Base-by-base conservation (phyloP, 2,113 vertebrate species). In the Phaetusa simplex region DNA sequence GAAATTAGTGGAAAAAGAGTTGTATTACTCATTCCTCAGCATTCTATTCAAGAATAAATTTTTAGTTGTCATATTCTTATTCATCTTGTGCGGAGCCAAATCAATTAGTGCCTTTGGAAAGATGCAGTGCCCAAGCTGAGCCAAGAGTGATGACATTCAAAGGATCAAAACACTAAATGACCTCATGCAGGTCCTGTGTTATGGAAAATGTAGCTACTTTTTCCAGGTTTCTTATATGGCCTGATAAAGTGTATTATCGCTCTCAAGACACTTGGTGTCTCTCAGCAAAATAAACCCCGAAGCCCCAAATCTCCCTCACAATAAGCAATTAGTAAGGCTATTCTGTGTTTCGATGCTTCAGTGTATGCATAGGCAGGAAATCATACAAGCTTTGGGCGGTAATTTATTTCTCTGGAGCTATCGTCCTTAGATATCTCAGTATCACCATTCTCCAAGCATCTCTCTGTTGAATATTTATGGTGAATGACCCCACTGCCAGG, bases 31-130 rank as follows among this genome's bases (percentile, higher is more conserved):
- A 93, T 88, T 95, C 76, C 88, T 87, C 66, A 87, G 70, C 24
- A 27, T 91, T 91, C 78, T 94, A 79, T 67, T 92, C 19, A 72
- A 76, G 45, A 91, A 76, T 66, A 91, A 79, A 70, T 91, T 95
- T 91, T 95, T 90, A 65, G 21, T 79, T 89, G 84, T 93, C 70
- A 49, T 72, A 29, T 66, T 93, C 86, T 94, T 95, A 84, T 42
- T 93, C 73, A 66, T 85, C 45, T 85, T 80, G 38, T 79, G 72
- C 66, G 73, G 77, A 91, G 78, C 94, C 89, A 95, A 97, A 88
- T 94, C 91, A 92, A 73, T 93, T 93, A 94, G 70, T 91, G 89
- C 84, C 81, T 90, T 94, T 97, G 84, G 91, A 96, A 95, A 95
- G 86, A 94, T 66, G 73, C 78, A 89, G 38, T 76, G 47, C 74